Percentiles rank a stretch among this genome's conserved stretches.
Evolutionary conservation across 2,888 invertebrate genomes (phyloP).

Genomic region (Timandra comae): DNA sequence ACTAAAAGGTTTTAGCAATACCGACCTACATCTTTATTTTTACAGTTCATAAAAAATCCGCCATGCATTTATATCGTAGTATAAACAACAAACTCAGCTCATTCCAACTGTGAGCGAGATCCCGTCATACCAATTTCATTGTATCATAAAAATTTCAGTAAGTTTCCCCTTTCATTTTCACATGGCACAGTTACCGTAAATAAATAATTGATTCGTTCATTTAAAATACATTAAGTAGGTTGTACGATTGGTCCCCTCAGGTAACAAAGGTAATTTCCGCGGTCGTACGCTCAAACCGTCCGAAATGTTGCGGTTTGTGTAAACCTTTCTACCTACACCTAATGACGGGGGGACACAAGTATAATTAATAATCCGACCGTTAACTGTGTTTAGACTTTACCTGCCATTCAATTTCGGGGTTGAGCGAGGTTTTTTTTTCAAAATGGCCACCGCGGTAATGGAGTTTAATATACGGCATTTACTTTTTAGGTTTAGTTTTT

Average conservation of each 20-base stretch:
- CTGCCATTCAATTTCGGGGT: neutral
- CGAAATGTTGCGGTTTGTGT: constrained; percentile 12
- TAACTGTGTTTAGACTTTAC: constrained; percentile 1
- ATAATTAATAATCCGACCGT: constrained; percentile 24
- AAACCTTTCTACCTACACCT: neutral
- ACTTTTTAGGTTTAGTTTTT: no score
- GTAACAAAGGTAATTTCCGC: constrained; percentile 46
- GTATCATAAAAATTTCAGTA: constrained; percentile 40
- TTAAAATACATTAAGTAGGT: constrained; percentile 59
- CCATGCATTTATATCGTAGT: no score
- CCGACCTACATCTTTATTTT: no score
- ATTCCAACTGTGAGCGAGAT: constrained; percentile 3
- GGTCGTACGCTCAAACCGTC: constrained; percentile 17
- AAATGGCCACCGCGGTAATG: no score
- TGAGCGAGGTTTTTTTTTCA: neutral
- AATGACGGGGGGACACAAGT: constrained; percentile 13
- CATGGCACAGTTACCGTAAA: constrained; percentile 33
- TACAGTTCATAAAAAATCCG: no score
- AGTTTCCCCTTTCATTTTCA: constrained; percentile 44
- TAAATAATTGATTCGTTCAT: constrained; percentile 58
- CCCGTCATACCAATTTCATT: constrained; percentile 31
- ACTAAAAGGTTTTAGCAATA: no score
- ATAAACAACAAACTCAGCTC: no score
- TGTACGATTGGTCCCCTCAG: constrained; percentile 37
- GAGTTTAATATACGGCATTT: no score